Evolutionary conservation across 1,140 invertebrate species (phyloP).

Genomic region (Eupristina koningsbergeri): DNA sequence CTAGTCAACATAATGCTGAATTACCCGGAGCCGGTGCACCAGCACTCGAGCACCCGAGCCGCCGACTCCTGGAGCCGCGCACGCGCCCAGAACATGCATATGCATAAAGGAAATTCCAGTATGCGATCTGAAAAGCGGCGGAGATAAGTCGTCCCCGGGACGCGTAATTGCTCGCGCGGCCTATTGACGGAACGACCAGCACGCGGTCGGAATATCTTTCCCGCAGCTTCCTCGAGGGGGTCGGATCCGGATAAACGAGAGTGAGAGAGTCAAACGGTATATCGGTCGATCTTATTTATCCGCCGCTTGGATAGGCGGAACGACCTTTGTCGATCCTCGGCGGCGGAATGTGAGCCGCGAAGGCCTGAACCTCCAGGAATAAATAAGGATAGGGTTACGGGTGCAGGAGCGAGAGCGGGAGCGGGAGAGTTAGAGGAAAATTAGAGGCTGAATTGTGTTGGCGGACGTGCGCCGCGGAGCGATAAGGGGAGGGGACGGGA

Average conservation of each 20-base stretch:
- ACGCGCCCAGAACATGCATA: background rate
- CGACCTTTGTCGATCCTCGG: slow-evolving; percentile 37
- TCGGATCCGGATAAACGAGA: background rate
- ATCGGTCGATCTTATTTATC: slow-evolving; percentile 26
- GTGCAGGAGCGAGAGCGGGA: background rate
- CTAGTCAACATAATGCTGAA: slow-evolving; percentile 3
- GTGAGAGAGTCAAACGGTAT: slow-evolving; percentile 22
- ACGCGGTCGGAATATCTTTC: slow-evolving; percentile 2
- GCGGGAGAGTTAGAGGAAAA: slow-evolving; percentile 24
- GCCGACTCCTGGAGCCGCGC: background rate
- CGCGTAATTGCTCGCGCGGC: slow-evolving; percentile 7
- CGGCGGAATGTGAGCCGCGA: background rate
- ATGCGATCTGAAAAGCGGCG: slow-evolving; percentile 15
- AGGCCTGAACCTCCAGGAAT: background rate
- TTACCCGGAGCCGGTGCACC: background rate
- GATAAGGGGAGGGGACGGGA: background rate
- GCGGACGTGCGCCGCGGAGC: background rate
- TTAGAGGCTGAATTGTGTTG: slow-evolving; percentile 18
- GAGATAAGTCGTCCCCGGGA: background rate
- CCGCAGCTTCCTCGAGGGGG: background rate
- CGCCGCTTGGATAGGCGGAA: slow-evolving; percentile 26
- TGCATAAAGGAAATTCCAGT: slow-evolving; percentile 12
- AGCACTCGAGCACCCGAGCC: background rate
- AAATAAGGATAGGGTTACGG: slow-evolving; percentile 28
- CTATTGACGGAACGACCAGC: background rate